A percentile compares a stretch with the other conserved stretches of the same genome.
phyloP scores from a whole-genome alignment of 2,797 vertebrate genomes.

The Gambusia yucatana region DNA sequence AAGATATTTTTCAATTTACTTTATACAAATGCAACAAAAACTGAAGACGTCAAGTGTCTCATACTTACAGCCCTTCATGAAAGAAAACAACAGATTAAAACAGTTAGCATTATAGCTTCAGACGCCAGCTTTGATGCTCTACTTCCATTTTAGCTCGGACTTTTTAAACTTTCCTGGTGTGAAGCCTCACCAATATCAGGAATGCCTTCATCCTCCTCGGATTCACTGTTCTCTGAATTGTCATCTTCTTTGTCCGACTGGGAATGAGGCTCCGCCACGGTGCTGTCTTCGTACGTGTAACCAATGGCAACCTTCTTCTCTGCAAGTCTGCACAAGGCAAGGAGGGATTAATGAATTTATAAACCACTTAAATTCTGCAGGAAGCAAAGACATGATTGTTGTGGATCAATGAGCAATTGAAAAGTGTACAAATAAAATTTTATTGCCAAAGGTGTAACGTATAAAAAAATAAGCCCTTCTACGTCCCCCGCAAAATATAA shows the following conservation, averaged over 20 bases:
- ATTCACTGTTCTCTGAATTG: constrained; percentile 92
- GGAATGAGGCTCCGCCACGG: constrained; percentile 86
- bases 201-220: constrained; percentile 94
- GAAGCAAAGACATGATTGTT: neutral
- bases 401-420: neutral
- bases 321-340: constrained; percentile 80
- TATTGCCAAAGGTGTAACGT: neutral
- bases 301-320: constrained; percentile 96
- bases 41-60: neutral
- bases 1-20: neutral
- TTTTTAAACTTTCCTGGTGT: neutral
- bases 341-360: neutral
- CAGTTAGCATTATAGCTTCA: neutral
- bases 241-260: constrained; percentile 87
- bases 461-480: too few species aligned
- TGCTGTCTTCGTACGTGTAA: constrained; percentile 97
- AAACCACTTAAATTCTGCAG: neutral
- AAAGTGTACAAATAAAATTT: neutral
- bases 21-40: neutral
- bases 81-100: neutral
- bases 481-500: too few species aligned
- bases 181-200: constrained; percentile 90
- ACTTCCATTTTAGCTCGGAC: neutral
- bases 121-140: neutral
- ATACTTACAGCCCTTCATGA: neutral